Evolutionary conservation across 2,797 vertebrate genomes (phyloP).

Genomic region (Sebastes reedi): DNA sequence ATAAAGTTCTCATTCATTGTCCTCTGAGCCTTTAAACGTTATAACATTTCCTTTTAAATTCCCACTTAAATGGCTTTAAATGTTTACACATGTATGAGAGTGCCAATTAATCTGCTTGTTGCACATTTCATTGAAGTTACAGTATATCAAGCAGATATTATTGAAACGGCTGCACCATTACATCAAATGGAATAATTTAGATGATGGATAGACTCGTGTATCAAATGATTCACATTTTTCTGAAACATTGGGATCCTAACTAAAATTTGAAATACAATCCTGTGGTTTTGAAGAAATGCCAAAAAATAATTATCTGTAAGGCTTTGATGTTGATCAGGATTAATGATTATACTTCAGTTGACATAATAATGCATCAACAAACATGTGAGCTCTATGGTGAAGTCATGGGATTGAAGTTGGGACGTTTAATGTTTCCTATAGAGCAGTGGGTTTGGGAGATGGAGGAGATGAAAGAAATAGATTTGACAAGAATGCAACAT

Average conservation of each 20-base stretch:
- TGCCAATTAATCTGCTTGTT: not conserved
- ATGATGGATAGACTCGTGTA: not conserved
- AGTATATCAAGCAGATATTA: not conserved
- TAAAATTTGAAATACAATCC: not conserved
- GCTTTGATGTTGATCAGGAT: constrained; percentile 30
- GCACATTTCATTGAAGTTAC: not conserved
- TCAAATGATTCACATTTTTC: not conserved
- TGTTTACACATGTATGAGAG: not conserved
- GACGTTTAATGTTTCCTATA: not conserved
- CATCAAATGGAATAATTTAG: constrained; percentile 3
- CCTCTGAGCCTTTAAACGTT: not conserved
- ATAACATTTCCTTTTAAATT: not conserved
- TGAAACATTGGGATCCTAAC: not conserved
- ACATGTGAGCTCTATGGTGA: not conserved
- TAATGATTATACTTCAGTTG: constrained; percentile 14
- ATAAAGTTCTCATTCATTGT: not conserved
- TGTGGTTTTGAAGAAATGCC: not conserved
- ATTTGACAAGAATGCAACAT: not conserved
- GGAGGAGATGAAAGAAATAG: constrained; percentile 1
- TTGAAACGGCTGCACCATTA: not conserved
- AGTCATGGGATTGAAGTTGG: not conserved
- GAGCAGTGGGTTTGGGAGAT: not conserved
- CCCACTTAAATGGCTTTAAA: not conserved
- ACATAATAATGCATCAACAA: constrained; percentile 6
- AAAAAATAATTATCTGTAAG: constrained; percentile 1